Evolutionary conservation across 2,113 vertebrate genomes (phyloP).

Genomic region (Paratilapia polleni): DNA sequence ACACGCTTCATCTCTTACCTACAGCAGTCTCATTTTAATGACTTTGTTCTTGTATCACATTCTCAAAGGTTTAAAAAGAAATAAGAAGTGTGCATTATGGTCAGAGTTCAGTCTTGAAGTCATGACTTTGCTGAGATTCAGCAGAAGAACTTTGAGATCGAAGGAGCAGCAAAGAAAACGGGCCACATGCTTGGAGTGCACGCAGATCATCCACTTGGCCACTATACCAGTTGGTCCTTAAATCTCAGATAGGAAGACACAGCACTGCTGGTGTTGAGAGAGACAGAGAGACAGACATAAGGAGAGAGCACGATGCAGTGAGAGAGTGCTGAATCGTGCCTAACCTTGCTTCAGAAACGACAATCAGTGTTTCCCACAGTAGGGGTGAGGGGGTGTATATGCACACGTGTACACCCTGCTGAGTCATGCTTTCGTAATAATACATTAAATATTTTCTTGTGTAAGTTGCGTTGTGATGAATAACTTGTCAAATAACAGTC

Average conservation of each 20-base stretch:
- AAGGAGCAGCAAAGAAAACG: background rate
- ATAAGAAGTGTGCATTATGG: fast-evolving
- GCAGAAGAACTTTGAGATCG: background rate
- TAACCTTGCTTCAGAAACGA: background rate
- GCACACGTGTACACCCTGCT: background rate
- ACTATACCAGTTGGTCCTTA: background rate
- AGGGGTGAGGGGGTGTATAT: too few relatives aligned
- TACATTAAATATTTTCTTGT: too few relatives aligned
- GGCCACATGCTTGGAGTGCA: background rate
- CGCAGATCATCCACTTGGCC: background rate
- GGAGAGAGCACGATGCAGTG: background rate
- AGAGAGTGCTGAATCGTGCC: background rate
- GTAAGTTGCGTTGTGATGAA: too few relatives aligned
- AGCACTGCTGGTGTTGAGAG: background rate
- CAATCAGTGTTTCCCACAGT: too few relatives aligned
- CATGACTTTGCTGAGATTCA: background rate
- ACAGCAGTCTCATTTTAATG: background rate
- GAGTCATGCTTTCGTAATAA: background rate
- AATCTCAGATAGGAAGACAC: background rate
- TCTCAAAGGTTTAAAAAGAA: background rate
- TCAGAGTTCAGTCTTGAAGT: background rate
- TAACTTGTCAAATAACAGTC: too few relatives aligned
- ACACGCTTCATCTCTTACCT: background rate
- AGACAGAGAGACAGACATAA: background rate
- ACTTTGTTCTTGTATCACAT: background rate